Base-by-base conservation (phyloP, 2,113 vertebrate genomes). In the Gavialis gangeticus region DNA sequence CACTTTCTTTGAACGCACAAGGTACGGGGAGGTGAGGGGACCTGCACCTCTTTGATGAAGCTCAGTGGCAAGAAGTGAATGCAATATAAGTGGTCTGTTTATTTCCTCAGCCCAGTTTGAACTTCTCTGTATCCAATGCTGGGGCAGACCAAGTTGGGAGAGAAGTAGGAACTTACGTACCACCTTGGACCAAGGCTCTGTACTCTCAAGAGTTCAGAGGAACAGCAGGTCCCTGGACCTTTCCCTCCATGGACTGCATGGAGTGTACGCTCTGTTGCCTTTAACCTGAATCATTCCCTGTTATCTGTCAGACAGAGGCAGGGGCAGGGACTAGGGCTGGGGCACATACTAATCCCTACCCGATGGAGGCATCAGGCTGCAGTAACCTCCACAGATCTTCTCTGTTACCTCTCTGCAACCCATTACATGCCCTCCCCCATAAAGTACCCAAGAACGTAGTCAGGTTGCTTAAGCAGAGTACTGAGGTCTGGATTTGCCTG, bases 161-260 rank as follows among this genome's bases (percentile, higher is more conserved):
- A 25, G 8, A 37, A 75, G 10, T 4, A n/a, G 24, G 0, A 46
- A 46, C 46, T 46, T 46, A 46, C 46, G 8, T 46, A 46, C 46
- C 46, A 46, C 46, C 46, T 46, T 46, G 46, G 46, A 46, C 46
- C 46, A 9, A 46, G 46, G 46, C 46, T 46, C 46, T 46, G 46
- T 46, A 46, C 46, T 46, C 46, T 46, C 46, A 46, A 46, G 46
- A 46, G 46, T 46, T 46, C 46, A 46, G 46, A 46, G 46, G 46
- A 46, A 46, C 46, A 46, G 46, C 46, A 46, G 46, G 46, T 46
- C 7, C 46, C 46, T 46, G 46, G 46, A 46, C 46, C 46, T 46
- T 46, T 9, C 46, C 37, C 37, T 34, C 46, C 46, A 46, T 46
- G 46, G 46, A 46, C 46, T 46, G 46, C 46, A 46, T 46, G 46